These are phyloP conservation scores for Tenthredo amoena DNA, from an alignment of 2,888 invertebrate species.

Conservation along the genomic window DNA sequence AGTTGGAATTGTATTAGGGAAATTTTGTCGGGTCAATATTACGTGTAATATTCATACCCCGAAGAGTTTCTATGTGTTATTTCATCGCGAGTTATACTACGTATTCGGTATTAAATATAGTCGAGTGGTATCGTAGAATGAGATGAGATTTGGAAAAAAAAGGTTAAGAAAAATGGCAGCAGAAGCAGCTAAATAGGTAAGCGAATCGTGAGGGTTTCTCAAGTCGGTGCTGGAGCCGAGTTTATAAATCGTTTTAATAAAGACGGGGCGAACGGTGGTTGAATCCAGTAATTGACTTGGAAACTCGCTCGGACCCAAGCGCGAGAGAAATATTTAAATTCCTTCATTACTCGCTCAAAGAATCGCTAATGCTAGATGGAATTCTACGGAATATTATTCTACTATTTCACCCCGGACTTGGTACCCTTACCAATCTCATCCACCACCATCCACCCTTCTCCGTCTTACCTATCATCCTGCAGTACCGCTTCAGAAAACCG, in stretches of 20 bases:
- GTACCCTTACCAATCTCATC: constrained; percentile 56
- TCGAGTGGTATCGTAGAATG: neutral
- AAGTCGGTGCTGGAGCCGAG: constrained; percentile 1
- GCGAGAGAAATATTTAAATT: constrained; percentile 72
- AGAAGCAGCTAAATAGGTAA: constrained; percentile 22
- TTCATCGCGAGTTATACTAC: neutral
- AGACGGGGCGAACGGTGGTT: constrained; percentile 58
- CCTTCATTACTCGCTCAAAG: constrained; percentile 72
- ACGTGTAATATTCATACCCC: neutral
- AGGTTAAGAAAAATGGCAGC: neutral
- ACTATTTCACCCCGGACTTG: constrained; percentile 66
- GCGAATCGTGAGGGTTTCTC: constrained; percentile 38
- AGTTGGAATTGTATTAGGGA: neutral
- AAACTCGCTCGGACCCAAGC: constrained; percentile 65
- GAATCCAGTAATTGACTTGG: constrained; percentile 73
- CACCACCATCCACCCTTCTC: constrained; percentile 63
- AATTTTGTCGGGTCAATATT: neutral
- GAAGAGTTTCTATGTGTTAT: neutral
- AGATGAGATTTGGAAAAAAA: neutral
- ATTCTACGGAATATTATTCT: constrained; percentile 70
- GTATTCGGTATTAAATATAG: neutral
- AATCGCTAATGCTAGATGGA: constrained; percentile 71
- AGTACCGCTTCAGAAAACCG: constrained; percentile 68
- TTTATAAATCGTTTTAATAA: constrained; percentile 53
- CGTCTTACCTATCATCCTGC: constrained; percentile 67